Conservation (phyloP, 2,888 invertebrate genomes). For the Atrina japonica region DNA sequence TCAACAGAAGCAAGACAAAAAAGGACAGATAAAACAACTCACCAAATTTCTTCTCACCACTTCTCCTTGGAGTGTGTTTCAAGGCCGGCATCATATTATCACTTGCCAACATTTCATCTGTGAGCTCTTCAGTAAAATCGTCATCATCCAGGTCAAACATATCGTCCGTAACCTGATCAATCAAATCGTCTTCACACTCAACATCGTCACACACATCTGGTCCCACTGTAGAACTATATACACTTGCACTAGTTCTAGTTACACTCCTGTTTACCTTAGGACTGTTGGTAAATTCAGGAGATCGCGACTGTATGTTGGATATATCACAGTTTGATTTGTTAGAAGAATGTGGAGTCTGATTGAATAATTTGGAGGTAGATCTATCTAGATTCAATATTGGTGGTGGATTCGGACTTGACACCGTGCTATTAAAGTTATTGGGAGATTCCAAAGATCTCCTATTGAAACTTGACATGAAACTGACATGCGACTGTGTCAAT, state of each 20-base stretch:
- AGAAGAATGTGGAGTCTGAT: no score
- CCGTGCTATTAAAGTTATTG: neutral
- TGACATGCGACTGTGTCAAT: constrained; percentile 65
- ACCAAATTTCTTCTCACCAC: neutral
- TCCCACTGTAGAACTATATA: no score
- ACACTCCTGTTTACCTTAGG: neutral
- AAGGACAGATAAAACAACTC: neutral
- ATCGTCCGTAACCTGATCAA: constrained; percentile 51
- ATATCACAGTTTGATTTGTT: no score
- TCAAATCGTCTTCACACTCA: constrained; percentile 33
- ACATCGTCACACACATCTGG: no score
- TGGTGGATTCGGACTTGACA: neutral
- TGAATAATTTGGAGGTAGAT: neutral
- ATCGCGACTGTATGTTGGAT: no score
- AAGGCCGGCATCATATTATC: neutral
- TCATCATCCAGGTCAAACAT: constrained; percentile 37
- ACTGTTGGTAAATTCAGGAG: no score
- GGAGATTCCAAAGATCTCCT: constrained; percentile 38
- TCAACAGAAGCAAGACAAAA: neutral
- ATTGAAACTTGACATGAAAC: constrained; percentile 59
- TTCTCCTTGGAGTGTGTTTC: constrained; percentile 4
- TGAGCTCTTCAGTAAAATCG: constrained; percentile 44
- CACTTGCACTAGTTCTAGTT: no score
- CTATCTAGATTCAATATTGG: constrained; percentile 28
- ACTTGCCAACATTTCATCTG: constrained; percentile 38